Evolutionary conservation across 1,140 invertebrate species (phyloP).

Genomic region (Eumeta japonica): DNA sequence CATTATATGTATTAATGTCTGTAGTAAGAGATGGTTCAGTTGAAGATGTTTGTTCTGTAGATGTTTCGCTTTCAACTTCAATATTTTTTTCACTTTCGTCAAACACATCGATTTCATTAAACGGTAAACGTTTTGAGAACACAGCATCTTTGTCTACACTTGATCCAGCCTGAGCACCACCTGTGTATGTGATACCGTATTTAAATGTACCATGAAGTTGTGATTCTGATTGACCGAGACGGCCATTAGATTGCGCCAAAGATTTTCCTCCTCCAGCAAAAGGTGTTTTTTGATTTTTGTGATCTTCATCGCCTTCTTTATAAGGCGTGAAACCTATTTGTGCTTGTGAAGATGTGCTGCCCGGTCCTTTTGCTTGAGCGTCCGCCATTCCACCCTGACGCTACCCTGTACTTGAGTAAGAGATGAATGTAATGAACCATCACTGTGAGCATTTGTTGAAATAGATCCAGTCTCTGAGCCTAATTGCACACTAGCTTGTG

Average conservation of each 20-base stretch:
- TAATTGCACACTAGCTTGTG: conserved; percentile 74
- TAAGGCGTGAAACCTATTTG: conserved; percentile 81
- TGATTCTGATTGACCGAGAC: conserved; percentile 74
- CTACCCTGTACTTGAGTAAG: conserved; percentile 76
- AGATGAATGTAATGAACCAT: conserved; percentile 71
- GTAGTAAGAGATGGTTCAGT: no score
- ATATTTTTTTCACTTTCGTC: conserved; percentile 45
- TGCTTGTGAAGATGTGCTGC: conserved; percentile 80
- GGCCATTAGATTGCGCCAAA: conserved; percentile 71
- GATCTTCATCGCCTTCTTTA: conserved; percentile 56
- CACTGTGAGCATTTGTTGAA: conserved; percentile 71
- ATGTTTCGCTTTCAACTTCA: conserved; percentile 48
- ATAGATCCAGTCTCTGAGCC: conserved; percentile 71
- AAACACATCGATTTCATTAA: conserved; percentile 49
- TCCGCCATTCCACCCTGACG: conserved; percentile 76
- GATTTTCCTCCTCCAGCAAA: conserved; percentile 74
- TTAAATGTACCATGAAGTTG: conserved; percentile 75
- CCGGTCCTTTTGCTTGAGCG: conserved; percentile 78
- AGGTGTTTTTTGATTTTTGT: conserved; percentile 50
- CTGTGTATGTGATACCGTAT: conserved; percentile 77
- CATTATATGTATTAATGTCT: no score
- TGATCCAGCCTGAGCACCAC: conserved; percentile 77
- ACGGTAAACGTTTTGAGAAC: conserved; percentile 37
- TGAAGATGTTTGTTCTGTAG: no score
- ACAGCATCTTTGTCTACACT: conserved; percentile 60